Evolutionary conservation across 2,113 vertebrate species (phyloP).

Genomic region (Tursiops truncatus): DNA sequence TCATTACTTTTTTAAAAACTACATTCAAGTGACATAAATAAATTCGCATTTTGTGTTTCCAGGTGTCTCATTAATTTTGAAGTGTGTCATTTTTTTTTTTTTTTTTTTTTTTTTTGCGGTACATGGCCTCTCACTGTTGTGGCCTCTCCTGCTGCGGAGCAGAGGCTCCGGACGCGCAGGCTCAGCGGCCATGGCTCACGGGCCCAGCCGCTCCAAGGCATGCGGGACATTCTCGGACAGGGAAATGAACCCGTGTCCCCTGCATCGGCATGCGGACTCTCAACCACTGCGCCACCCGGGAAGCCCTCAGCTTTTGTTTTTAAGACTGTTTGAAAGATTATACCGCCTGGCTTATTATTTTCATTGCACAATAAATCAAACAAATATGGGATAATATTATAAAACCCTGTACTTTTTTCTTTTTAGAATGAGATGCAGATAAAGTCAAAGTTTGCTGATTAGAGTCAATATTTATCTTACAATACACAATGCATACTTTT

Average conservation of each 20-base stretch:
- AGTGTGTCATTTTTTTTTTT: too few relatives aligned
- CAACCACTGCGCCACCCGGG: too few relatives aligned
- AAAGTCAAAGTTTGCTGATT: not conserved
- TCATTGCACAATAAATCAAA: not conserved
- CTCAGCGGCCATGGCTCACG: too few relatives aligned
- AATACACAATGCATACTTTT: not conserved
- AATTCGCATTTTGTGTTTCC: too few relatives aligned
- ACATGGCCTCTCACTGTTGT: accelerated
- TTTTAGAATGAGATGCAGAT: not conserved
- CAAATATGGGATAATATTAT: not conserved
- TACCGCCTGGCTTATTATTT: not conserved
- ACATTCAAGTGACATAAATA: too few relatives aligned
- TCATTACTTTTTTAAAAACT: too few relatives aligned
- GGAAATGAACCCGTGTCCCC: too few relatives aligned
- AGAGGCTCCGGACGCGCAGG: too few relatives aligned
- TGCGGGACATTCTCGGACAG: too few relatives aligned
- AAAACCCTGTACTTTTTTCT: not conserved
- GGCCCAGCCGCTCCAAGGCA: accelerated
- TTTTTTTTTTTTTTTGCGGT: not conserved
- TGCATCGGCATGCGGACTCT: too few relatives aligned
- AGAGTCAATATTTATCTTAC: not conserved
- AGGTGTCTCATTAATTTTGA: too few relatives aligned
- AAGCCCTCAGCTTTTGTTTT: not conserved
- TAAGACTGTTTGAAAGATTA: not conserved
- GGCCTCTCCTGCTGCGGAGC: too few relatives aligned